Conservation (phyloP, 37 sponge, comb jelly and placozoan genomes). For the Mnemiopsis leidyi region DNA sequence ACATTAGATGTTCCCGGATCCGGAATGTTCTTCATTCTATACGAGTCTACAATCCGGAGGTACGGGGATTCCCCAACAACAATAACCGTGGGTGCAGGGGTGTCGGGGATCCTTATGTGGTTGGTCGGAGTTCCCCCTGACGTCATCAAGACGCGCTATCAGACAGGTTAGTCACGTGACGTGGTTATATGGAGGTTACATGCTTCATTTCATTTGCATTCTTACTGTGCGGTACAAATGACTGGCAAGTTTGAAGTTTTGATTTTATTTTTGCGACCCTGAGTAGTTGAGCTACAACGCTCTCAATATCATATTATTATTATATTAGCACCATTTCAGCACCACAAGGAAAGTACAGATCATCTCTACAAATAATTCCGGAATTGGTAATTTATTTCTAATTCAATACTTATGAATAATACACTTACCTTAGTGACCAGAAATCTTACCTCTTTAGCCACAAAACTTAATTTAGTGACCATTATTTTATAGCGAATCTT, state of each 20-base stretch:
- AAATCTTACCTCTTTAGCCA: no score
- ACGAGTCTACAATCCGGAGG: background rate
- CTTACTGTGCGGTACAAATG: no score
- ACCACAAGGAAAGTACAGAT: conserved; percentile 1
- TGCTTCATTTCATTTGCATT: no score
- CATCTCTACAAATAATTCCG: background rate
- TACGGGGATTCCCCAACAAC: background rate
- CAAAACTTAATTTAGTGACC: no score
- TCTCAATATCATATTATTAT: no score
- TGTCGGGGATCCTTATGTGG: background rate
- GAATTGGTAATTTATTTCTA: conserved; percentile 21
- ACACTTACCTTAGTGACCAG: no score
- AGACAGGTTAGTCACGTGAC: background rate
- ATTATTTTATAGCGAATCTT: no score
- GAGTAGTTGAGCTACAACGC: no score
- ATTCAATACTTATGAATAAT: no score
- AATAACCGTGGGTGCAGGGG: background rate
- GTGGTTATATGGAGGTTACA: no score
- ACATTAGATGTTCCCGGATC: conserved; percentile 39
- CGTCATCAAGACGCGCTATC: background rate
- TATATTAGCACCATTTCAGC: background rate
- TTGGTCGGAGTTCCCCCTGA: conserved; percentile 4
- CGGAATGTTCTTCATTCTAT: background rate
- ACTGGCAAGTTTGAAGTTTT: no score
- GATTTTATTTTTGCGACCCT: no score